These are phyloP conservation scores for Poicephalus meyeri DNA, from an alignment of 2,113 vertebrate species.

Conservation along the genomic window DNA sequence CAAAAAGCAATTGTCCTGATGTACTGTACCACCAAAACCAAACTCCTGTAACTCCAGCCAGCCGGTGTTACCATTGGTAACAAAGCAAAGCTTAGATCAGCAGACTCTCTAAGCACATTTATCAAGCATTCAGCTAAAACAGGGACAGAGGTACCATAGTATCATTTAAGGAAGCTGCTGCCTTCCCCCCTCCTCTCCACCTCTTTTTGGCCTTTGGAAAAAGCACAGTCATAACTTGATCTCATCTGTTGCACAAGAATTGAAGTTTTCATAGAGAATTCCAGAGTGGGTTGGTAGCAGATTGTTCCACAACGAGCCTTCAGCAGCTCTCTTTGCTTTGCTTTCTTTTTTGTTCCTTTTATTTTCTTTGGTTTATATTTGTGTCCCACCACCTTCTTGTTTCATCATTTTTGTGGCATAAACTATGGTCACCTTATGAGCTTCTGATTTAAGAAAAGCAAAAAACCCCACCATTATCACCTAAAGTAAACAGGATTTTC, in stretches of 20 bases:
- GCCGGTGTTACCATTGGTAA: background rate
- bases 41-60: background rate
- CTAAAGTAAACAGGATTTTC: constrained; percentile 9
- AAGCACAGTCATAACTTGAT: background rate
- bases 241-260: constrained; percentile 4
- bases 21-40: background rate
- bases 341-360: background rate
- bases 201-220: background rate
- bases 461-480: background rate
- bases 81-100: background rate
- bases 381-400: background rate
- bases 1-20: background rate
- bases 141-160: background rate
- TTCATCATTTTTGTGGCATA: background rate
- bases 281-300: constrained; percentile 38
- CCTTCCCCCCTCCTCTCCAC: background rate
- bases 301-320: background rate
- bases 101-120: background rate
- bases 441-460: background rate
- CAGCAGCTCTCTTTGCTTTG: background rate
- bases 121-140: background rate
- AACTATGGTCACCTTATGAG: background rate
- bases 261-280: constrained; percentile 32
- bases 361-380: background rate
- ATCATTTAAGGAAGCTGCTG: background rate